Evolutionary conservation across 2,888 invertebrate genomes (phyloP).

Genomic region (Plagodis dolabraria): DNA sequence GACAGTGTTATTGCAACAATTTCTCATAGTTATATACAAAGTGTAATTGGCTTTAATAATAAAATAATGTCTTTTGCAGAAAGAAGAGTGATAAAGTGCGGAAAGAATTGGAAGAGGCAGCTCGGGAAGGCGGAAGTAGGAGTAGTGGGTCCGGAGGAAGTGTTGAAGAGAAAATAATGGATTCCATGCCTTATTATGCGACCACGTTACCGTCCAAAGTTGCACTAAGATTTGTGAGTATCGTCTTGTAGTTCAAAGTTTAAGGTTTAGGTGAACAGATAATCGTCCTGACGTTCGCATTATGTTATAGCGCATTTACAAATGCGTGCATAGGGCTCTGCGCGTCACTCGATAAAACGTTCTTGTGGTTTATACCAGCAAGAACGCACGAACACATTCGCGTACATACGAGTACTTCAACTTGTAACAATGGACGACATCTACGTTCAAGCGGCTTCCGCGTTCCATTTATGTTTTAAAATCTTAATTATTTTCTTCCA

Average conservation of each 20-base stretch:
- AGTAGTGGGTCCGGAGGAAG: slow-evolving; percentile 71
- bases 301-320: not conserved
- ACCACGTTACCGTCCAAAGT: slow-evolving; percentile 88
- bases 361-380: no score
- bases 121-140: slow-evolving; percentile 86
- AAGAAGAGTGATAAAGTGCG: slow-evolving; percentile 94
- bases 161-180: slow-evolving; percentile 71
- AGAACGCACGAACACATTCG: no score
- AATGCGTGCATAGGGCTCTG: no score
- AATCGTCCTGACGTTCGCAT: not conserved
- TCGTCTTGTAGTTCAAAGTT: no score
- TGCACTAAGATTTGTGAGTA: slow-evolving; percentile 90
- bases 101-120: slow-evolving; percentile 96
- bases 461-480: no score
- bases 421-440: no score
- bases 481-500: no score
- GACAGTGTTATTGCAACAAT: slow-evolving; percentile 6
- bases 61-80: slow-evolving; percentile 80
- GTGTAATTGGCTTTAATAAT: slow-evolving; percentile 8
- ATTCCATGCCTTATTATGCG: slow-evolving; percentile 74
- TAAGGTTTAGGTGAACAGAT: no score
- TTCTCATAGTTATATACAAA: slow-evolving; percentile 15
- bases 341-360: no score
- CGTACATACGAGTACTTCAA: no score
- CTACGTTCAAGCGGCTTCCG: no score